Base-by-base conservation (phyloP, 2,113 vertebrate species). In the Zosterops japonicus region DNA sequence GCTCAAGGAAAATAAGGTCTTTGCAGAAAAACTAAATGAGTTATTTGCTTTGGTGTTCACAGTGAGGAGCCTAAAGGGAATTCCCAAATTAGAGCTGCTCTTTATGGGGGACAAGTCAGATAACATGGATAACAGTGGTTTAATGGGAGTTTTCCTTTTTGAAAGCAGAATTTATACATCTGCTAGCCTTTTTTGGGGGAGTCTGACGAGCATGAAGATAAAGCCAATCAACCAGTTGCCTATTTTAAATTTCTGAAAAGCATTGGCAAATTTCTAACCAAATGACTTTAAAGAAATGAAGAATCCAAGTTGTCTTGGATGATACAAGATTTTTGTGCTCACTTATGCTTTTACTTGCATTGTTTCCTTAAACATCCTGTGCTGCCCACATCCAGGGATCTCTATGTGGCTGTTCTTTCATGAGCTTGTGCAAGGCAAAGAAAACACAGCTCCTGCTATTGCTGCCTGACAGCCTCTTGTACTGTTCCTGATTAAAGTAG, bases 21-120 rank as follows among this genome's bases (percentile, higher is more conserved):
- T 92, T 90, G 71, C 79, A 92, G 92, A 92, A 96, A 94, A 95
- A 68, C 86, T 90, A 94, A 97, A 97, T 96, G 76, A 96, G 77
- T 95, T 95, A 92, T 95, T 96, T 95, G 71, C 89, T 95, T 92
- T 97, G 89, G 92, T 94, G 90, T 90, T 96, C 82, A 63, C 47
- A 87, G 33, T 78, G 68, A 90, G 86, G 28, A 95, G 50, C 95
- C 96, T 81, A 83, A 39, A 96, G 95, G 95, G 94, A 96, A 83
- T 92, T 97, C 89, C 90, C 68, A 94, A 89, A 92, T 96, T 95
- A 94, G 83, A 90, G 64, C 55, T 12, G 8, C 76, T 80, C 49
- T 92, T 90, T 89, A 24, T 78, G 78, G 81, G 63, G 83, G 42
- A 86, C 79, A 90, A 94, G 79, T 63, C 83, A 77, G 79, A 93